Evolutionary conservation across 1,140 invertebrate species (phyloP).

Genomic region (Ceratina japonica): DNA sequence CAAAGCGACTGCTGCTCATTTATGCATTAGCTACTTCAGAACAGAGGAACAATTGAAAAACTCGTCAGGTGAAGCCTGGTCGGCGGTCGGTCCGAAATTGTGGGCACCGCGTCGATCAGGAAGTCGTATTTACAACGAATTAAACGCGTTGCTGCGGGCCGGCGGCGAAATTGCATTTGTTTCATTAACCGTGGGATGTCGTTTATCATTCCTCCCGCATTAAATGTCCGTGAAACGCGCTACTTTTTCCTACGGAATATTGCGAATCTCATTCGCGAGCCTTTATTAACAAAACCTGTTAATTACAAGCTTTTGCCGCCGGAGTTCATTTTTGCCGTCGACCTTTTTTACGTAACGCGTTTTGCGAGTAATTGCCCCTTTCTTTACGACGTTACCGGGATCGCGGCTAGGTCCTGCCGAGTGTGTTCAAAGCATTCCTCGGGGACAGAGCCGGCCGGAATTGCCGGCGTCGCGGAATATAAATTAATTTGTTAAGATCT

Average conservation of each 20-base stretch:
- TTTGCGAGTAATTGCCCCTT: constrained; percentile 10
- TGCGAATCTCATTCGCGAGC: too few relatives aligned
- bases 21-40: too few relatives aligned
- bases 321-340: too few relatives aligned
- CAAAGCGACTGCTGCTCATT: too few relatives aligned
- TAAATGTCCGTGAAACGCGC: too few relatives aligned
- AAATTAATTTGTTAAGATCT: constrained; percentile 63
- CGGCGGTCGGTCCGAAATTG: not conserved
- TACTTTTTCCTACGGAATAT: too few relatives aligned
- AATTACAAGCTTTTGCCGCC: too few relatives aligned
- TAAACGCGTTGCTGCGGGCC: not conserved
- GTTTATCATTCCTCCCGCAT: constrained; percentile 1
- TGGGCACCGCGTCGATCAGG: not conserved
- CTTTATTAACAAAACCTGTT: too few relatives aligned
- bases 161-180: not conserved
- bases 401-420: not conserved
- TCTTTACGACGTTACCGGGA: constrained; percentile 5
- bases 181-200: not conserved
- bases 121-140: constrained; percentile 1
- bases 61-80: too few relatives aligned
- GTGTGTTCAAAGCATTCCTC: constrained; percentile 33
- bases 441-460: constrained; percentile 35
- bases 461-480: constrained; percentile 54
- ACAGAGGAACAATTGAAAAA: too few relatives aligned
- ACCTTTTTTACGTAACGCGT: too few relatives aligned